Evolutionary conservation across 2,888 invertebrate genomes (phyloP).

Genomic region (Tetanocera ferruginea): DNA sequence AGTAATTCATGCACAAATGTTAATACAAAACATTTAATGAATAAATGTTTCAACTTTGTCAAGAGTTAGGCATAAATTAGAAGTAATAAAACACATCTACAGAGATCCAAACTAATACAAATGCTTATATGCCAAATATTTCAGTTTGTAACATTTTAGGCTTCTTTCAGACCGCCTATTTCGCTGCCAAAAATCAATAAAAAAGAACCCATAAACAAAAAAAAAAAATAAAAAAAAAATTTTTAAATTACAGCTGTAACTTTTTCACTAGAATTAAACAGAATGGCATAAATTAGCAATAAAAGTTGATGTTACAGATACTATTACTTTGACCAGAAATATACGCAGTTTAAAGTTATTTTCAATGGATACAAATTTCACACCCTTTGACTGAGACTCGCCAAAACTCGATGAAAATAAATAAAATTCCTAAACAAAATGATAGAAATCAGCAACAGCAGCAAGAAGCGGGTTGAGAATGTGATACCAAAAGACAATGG

Average conservation of each 20-base stretch:
- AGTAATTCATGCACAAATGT: too few species aligned
- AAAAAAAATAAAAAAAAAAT: neutral
- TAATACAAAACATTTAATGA: too few species aligned
- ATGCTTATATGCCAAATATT: too few species aligned
- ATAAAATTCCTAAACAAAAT: slow-evolving; percentile 9
- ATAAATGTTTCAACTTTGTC: too few species aligned
- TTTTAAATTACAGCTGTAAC: neutral
- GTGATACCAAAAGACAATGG: neutral
- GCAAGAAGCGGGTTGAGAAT: neutral
- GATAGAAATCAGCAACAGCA: slow-evolving; percentile 7
- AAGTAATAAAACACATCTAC: too few species aligned
- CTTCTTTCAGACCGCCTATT: too few species aligned
- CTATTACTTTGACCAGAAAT: slow-evolving; percentile 47
- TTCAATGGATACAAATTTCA: slow-evolving; percentile 10
- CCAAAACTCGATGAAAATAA: slow-evolving; percentile 18
- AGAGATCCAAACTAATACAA: too few species aligned
- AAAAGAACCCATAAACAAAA: neutral
- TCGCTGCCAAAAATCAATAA: too few species aligned
- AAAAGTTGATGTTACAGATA: slow-evolving; percentile 52
- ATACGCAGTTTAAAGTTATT: slow-evolving; percentile 45
- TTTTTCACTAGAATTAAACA: neutral
- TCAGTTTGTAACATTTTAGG: too few species aligned
- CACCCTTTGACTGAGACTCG: slow-evolving; percentile 1
- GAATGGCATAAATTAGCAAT: slow-evolving; percentile 64
- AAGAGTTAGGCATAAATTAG: too few species aligned